These are phyloP conservation scores for Mobula birostris DNA, from an alignment of 2,113 vertebrate species.

Conservation along the genomic window DNA sequence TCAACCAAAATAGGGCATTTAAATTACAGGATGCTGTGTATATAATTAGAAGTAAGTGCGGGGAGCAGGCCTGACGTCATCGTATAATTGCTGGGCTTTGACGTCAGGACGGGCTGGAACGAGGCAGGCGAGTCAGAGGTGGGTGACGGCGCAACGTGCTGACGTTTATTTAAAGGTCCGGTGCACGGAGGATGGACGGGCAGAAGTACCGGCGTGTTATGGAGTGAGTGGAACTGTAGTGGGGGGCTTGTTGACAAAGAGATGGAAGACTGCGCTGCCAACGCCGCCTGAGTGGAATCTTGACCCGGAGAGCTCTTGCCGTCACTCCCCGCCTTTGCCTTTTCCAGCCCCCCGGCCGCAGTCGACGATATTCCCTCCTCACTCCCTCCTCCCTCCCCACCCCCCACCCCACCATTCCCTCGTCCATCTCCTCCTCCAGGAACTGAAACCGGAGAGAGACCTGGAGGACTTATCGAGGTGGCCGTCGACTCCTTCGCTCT, in stretches of 20 bases:
- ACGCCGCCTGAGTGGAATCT: not conserved
- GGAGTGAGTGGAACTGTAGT: not conserved
- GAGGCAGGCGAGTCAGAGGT: slow-evolving; percentile 5
- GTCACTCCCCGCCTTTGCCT: not conserved
- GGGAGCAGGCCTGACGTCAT: not conserved
- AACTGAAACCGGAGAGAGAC: not conserved
- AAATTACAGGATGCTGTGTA: slow-evolving; percentile 6
- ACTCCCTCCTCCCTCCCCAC: not conserved
- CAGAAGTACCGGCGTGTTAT: not conserved
- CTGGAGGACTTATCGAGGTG: not conserved
- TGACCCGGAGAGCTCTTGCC: not conserved
- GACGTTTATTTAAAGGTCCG: slow-evolving; percentile 30
- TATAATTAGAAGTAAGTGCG: slow-evolving; percentile 16
- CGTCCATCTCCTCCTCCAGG: not conserved
- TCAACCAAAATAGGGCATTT: slow-evolving; percentile 25
- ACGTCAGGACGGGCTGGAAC: slow-evolving; percentile 20
- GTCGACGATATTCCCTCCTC: not conserved
- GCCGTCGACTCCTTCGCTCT: not conserved
- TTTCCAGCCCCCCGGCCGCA: not conserved
- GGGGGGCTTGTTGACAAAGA: not conserved
- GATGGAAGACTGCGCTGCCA: not conserved
- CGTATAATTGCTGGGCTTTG: slow-evolving; percentile 22
- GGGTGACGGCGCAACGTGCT: not conserved
- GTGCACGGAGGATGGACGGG: not conserved
- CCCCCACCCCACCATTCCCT: not conserved